Percentiles rank a stretch among this genome's conserved stretches.
Evolutionary conservation across 1,140 invertebrate genomes (phyloP).

Genomic region (Leguminivora glycinivorella): DNA sequence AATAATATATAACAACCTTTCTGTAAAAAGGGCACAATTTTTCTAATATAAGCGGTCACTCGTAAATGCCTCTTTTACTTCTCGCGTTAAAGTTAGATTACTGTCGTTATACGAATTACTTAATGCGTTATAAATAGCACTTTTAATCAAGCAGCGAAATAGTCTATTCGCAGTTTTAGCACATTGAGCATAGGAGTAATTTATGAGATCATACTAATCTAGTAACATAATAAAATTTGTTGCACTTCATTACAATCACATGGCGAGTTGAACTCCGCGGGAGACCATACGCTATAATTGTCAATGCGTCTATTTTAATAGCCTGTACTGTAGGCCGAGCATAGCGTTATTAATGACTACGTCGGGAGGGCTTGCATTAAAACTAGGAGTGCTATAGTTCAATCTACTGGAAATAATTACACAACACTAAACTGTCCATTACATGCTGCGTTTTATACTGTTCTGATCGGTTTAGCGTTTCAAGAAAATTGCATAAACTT

Average conservation of each 20-base stretch:
- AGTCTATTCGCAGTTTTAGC: background rate
- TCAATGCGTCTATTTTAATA: slow-evolving; percentile 40
- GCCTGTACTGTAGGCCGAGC: slow-evolving; percentile 11
- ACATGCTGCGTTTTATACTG: background rate
- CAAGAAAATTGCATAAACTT: background rate
- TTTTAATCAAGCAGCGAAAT: background rate
- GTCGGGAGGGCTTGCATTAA: slow-evolving; percentile 6
- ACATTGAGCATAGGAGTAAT: slow-evolving; percentile 1
- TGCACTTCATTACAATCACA: slow-evolving; percentile 25
- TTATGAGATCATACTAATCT: slow-evolving; percentile 1
- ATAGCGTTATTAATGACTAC: slow-evolving; percentile 18
- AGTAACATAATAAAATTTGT: slow-evolving; percentile 2
- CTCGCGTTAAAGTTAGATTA: too few relatives aligned
- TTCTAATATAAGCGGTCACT: too few relatives aligned
- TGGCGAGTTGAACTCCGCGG: slow-evolving; percentile 45
- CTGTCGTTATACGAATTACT: background rate
- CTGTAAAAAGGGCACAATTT: too few relatives aligned
- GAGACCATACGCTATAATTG: slow-evolving; percentile 46
- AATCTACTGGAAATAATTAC: slow-evolving; percentile 10
- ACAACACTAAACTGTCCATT: slow-evolving; percentile 1
- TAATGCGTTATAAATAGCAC: background rate
- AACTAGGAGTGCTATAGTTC: slow-evolving; percentile 12
- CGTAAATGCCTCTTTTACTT: too few relatives aligned
- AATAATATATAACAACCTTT: too few relatives aligned
- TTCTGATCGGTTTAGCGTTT: background rate